Percentiles rank a stretch among this genome's conserved stretches.
phyloP scores from a whole-genome alignment of 2,888 invertebrate species.

The Drosophila trichaetosa region DNA sequence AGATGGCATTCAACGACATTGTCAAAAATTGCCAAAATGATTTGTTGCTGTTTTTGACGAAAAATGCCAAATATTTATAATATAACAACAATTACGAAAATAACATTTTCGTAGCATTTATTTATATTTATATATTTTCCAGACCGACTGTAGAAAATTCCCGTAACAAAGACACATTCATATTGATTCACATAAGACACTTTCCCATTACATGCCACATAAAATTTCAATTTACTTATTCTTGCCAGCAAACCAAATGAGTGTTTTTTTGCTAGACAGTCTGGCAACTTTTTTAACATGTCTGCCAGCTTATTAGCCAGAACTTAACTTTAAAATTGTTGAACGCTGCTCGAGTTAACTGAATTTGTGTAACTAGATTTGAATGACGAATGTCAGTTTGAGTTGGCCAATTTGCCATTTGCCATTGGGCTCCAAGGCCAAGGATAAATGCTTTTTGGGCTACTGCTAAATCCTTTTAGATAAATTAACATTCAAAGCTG shows the following conservation, averaged over 20 bases:
- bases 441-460: slow-evolving; percentile 1
- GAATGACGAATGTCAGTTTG: not conserved
- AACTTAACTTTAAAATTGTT: not conserved
- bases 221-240: not conserved
- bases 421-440: not conserved
- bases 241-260: not conserved
- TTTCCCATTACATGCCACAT: not conserved
- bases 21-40: not conserved
- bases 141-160: not conserved
- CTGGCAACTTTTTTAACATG: not conserved
- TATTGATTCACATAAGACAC: not conserved
- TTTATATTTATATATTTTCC: not conserved
- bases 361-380: not conserved
- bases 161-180: not conserved
- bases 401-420: not conserved
- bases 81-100: not conserved
- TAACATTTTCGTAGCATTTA: not conserved
- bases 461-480: slow-evolving; percentile 37
- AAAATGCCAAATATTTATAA: not conserved
- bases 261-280: not conserved
- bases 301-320: not conserved
- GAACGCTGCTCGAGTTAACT: not conserved
- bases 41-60: not conserved
- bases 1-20: not conserved
- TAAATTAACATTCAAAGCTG: slow-evolving; percentile 43